Evolutionary conservation across 1,140 invertebrate species (phyloP), one percentile per base, ranked within the genome.

Genomic region (Drosophila sturtevanti): DNA sequence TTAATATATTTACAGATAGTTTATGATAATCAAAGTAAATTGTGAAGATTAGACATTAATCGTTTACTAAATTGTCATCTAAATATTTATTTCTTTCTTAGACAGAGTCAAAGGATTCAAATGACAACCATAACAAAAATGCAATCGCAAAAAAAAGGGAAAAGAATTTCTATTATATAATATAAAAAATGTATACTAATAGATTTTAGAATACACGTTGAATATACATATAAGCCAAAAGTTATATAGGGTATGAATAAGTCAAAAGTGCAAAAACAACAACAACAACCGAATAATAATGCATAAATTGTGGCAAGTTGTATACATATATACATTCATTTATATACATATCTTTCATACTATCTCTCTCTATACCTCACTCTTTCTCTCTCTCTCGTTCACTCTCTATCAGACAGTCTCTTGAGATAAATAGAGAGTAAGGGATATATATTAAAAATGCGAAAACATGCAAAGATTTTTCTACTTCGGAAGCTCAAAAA

Each of bases 221-320:
- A n/a, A n/a, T n/a, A n/a, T 12, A 10, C 11, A 10, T 27, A 24
- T 21, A 6, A 37, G 22, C 22, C 27, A 31, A 31, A 0, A 31
- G 7, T 6, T 0, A 6, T 31, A 34, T 10, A 11, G 48, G 51
- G 22, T 21, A 21, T 37, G 24, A 12, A 38, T 37, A 44, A 38
- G 31, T 35, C 18, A 37, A 77, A 56, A 65, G 72, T 35, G 61
- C 61, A 76, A 65, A 24, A 55, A 35, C 24, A 56, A 51, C 64
- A 74, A 52, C 41, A 37, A 4, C 24, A 38, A 38, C 37, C 55
- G 64, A 56, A 77, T 77, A 77, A 77, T 77, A 77, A 77, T 77
- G 67, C 67, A 76, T 77, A 77, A 77, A 70, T 77, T 77, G 75
- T 71, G 72, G 73, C 75, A 77, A 68, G 65, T 68, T 75, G 63